A percentile compares a stretch with the other conserved stretches of the same genome.
Conservation (phyloP, 2,797 vertebrate species). For the Poeciliopsis infans region DNA sequence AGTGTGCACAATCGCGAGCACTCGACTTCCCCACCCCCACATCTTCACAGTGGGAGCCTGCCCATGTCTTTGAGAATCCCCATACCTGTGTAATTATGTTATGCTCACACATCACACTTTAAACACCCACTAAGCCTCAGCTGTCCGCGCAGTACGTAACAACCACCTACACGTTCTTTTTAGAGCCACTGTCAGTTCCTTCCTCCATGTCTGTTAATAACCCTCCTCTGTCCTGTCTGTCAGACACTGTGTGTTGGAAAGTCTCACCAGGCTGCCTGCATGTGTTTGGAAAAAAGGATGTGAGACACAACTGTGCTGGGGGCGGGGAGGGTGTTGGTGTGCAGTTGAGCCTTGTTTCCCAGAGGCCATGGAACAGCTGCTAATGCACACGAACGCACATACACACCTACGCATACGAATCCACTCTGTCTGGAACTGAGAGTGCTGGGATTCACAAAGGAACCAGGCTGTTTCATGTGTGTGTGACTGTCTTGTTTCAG, state of each 20-base stretch:
- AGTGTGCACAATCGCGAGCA: background rate
- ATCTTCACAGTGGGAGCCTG: conserved; percentile 49
- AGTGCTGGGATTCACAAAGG: conserved; percentile 63
- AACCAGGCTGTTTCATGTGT: conserved; percentile 70
- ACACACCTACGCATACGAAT: conserved; percentile 32
- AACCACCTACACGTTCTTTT: conserved; percentile 69
- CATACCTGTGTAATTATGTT: conserved; percentile 74
- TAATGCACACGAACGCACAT: conserved; percentile 34
- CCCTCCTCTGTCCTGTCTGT: conserved; percentile 53
- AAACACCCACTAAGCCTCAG: conserved; percentile 72
- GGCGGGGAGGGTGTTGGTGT: conserved; percentile 31
- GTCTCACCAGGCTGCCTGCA: conserved; percentile 36
- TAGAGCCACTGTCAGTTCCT: conserved; percentile 65
- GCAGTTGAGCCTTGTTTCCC: conserved; percentile 62
- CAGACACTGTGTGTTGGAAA: conserved; percentile 54
- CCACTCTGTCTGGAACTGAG: conserved; percentile 65
- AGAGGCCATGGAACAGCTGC: conserved; percentile 71
- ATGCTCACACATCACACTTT: conserved; percentile 60
- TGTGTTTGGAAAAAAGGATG: conserved; percentile 70
- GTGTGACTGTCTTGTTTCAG: conserved; percentile 73
- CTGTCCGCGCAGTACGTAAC: conserved; percentile 61
- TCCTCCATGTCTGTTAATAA: conserved; percentile 68
- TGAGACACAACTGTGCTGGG: conserved; percentile 61
- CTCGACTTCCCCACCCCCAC: conserved; percentile 45
- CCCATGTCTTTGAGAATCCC: conserved; percentile 50